A percentile compares a stretch with the other conserved stretches of the same genome.
Conservation (phyloP, 2,888 invertebrate genomes). For the Macaria liturata region DNA sequence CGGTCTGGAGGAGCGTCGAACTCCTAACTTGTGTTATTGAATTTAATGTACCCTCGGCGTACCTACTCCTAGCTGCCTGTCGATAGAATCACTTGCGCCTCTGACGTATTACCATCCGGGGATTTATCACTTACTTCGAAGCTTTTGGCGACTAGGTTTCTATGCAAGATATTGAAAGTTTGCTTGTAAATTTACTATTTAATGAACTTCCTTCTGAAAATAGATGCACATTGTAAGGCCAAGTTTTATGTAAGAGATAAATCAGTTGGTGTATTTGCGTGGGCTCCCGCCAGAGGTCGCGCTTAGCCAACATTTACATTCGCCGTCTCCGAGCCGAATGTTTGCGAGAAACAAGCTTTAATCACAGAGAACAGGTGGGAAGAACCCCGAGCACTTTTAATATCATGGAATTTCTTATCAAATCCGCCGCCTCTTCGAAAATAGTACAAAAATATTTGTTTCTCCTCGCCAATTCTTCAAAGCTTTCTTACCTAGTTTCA, state of each 20-base stretch:
- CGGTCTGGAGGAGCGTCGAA: slow-evolving; percentile 80
- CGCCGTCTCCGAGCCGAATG: slow-evolving; percentile 55
- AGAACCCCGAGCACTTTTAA: slow-evolving; percentile 68
- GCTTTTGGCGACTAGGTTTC: no score
- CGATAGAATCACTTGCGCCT: slow-evolving; percentile 68
- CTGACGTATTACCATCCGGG: slow-evolving; percentile 45
- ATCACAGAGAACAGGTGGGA: slow-evolving; percentile 75
- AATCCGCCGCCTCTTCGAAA: slow-evolving; percentile 53
- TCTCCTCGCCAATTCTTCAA: slow-evolving; percentile 37
- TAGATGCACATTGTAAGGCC: no score
- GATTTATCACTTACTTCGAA: no score
- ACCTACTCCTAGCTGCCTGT: slow-evolving; percentile 67
- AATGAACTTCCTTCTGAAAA: no score
- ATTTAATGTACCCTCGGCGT: slow-evolving; percentile 78
- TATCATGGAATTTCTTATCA: slow-evolving; percentile 75
- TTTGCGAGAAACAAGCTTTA: slow-evolving; percentile 72
- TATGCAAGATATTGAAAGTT: no score
- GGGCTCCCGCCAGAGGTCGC: slow-evolving; percentile 67
- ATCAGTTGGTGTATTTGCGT: slow-evolving; percentile 42
- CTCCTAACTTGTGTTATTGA: slow-evolving; percentile 82
- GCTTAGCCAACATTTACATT: slow-evolving; percentile 74
- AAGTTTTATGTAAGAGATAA: not conserved
- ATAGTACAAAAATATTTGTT: slow-evolving; percentile 47
- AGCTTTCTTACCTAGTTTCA: slow-evolving; percentile 32
- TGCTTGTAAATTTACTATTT: no score